Percentiles rank a stretch among this genome's conserved stretches.
These are phyloP conservation scores for Phainopepla nitens DNA, from an alignment of 2,113 vertebrate genomes.

Conservation along the genomic window DNA sequence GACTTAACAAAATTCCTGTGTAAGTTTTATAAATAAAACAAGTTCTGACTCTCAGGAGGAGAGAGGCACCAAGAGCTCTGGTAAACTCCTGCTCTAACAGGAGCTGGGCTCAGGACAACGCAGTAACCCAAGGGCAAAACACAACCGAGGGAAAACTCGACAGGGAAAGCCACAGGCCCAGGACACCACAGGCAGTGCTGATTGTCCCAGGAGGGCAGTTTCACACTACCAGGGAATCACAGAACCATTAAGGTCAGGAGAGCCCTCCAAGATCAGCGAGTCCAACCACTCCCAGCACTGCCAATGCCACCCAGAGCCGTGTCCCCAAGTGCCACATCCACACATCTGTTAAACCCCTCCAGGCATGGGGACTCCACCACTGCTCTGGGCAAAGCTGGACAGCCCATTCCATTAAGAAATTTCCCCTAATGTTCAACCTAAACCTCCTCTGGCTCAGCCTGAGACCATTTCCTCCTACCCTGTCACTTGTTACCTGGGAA, in stretches of 20 bases:
- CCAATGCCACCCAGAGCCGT: background rate
- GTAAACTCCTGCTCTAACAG: background rate
- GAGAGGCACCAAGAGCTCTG: accelerated
- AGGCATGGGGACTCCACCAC: background rate
- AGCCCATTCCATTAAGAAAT: no score
- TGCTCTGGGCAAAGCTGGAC: background rate
- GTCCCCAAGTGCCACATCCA: background rate
- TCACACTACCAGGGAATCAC: background rate
- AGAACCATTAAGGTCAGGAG: background rate
- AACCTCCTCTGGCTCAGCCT: background rate
- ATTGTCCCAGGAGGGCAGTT: background rate
- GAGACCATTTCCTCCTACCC: background rate
- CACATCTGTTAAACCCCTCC: background rate
- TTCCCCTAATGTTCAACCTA: background rate
- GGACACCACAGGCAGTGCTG: background rate
- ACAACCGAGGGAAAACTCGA: background rate
- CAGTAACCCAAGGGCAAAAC: background rate
- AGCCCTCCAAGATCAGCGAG: background rate
- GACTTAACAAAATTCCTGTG: background rate
- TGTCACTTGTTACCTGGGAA: background rate
- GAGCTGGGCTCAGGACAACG: background rate
- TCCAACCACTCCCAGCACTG: background rate
- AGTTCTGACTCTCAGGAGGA: background rate
- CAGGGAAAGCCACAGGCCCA: background rate
- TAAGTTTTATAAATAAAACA: background rate